These are phyloP conservation scores for Caradrina kadenii DNA, from an alignment of 2,888 invertebrate genomes.

Conservation along the genomic window DNA sequence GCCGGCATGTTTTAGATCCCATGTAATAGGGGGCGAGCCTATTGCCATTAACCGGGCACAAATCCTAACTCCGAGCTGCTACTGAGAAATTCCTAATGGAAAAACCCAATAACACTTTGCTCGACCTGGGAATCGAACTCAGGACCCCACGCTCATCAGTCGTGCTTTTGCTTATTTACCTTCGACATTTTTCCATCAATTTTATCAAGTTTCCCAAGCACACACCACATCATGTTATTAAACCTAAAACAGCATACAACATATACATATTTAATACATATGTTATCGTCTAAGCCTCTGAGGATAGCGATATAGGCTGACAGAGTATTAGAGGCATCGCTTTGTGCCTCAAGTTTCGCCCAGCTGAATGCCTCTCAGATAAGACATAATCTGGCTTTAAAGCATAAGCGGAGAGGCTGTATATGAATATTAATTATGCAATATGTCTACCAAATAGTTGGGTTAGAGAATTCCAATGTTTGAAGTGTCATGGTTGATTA, in stretches of 20 bases:
- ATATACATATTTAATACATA: conserved; percentile 14
- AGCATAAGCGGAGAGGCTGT: neutral
- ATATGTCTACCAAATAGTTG: conserved; percentile 32
- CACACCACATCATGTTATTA: conserved; percentile 8
- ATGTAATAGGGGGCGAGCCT: too few species aligned
- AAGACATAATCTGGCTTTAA: conserved; percentile 40
- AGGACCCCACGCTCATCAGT: too few species aligned
- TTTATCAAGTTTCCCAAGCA: neutral
- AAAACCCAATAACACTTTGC: too few species aligned
- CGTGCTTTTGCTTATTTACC: too few species aligned
- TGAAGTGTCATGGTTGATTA: conserved; percentile 18
- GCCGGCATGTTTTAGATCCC: too few species aligned
- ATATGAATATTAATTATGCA: conserved; percentile 49
- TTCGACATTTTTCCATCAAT: neutral
- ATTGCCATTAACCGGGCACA: too few species aligned
- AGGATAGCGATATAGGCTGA: conserved; percentile 21
- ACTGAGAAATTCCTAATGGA: too few species aligned
- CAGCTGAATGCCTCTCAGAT: conserved; percentile 31
- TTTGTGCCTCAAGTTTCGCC: conserved; percentile 18
- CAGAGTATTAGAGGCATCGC: conserved; percentile 18
- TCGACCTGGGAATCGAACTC: too few species aligned
- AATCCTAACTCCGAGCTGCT: too few species aligned
- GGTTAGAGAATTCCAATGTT: neutral
- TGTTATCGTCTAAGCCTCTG: conserved; percentile 22
- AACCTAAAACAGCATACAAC: neutral